Evolutionary conservation across 2,113 vertebrate genomes (phyloP).

Genomic region (Catharus fuscescens): DNA sequence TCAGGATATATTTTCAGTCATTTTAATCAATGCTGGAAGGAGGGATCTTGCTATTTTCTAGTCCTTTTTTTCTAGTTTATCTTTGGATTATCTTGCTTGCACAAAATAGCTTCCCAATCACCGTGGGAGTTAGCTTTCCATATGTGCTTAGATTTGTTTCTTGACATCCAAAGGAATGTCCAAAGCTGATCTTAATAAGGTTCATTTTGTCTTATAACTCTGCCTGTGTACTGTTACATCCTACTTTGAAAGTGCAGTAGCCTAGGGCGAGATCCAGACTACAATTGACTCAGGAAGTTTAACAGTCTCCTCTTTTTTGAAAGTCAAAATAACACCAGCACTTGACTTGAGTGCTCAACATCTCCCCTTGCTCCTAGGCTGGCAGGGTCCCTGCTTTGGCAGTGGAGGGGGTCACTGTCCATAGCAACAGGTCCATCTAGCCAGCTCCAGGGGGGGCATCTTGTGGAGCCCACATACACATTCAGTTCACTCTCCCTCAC

Average conservation of each 20-base stretch:
- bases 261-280: not conserved
- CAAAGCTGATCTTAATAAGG: not conserved
- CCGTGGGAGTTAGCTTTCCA: not conserved
- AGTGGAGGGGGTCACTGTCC: not conserved
- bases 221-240: not conserved
- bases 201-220: not conserved
- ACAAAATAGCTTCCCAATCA: not conserved
- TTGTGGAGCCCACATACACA: not conserved
- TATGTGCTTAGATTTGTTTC: not conserved
- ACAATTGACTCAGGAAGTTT: not conserved
- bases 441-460: not conserved
- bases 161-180: not conserved
- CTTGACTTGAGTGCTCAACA: not conserved
- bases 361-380: not conserved
- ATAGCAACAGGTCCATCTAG: not conserved
- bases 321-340: not conserved
- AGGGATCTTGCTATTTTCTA: not conserved
- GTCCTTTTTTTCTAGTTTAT: not conserved
- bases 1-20: not conserved
- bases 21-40: not conserved
- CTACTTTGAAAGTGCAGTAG: not conserved
- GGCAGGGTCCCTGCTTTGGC: not conserved
- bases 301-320: not conserved
- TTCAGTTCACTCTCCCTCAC: not conserved
- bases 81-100: not conserved